Conservation (phyloP, 2,888 invertebrate species). For the Acheta domesticus region DNA sequence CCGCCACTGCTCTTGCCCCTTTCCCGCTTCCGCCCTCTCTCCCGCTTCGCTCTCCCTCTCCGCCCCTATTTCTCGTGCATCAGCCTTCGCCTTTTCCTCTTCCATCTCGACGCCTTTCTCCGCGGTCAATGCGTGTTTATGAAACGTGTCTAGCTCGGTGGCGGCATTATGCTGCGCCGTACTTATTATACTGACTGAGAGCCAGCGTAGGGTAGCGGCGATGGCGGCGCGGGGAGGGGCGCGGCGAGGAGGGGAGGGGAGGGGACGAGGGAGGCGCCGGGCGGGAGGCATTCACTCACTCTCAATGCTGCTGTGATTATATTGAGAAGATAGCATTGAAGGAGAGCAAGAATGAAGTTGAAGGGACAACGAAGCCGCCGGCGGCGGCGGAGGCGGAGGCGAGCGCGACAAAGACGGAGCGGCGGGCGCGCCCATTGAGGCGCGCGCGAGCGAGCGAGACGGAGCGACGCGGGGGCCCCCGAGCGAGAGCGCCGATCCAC, state of each 20-base stretch:
- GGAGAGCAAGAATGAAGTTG: conserved; percentile 37
- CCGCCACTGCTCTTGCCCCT: not conserved
- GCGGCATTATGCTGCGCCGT: conserved; percentile 26
- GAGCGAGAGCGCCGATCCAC: conserved; percentile 12
- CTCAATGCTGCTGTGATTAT: conserved; percentile 38
- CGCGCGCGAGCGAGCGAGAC: conserved; percentile 23
- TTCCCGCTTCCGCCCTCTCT: not conserved
- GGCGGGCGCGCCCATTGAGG: conserved; percentile 19
- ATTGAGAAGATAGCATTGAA: conserved; percentile 38
- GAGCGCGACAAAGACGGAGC: conserved; percentile 24
- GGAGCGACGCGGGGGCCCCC: not conserved
- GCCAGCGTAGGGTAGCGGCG: conserved; percentile 25
- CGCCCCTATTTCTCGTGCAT: too few relatives aligned
- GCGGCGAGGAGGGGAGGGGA: conserved; percentile 34
- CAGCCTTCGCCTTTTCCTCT: not conserved
- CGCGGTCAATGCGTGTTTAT: conserved; percentile 37
- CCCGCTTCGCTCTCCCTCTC: not conserved
- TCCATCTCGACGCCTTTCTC: conserved; percentile 27
- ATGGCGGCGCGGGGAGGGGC: conserved; percentile 26
- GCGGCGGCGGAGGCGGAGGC: not conserved
- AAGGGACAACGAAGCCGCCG: conserved; percentile 32
- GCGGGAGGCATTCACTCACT: conserved; percentile 44
- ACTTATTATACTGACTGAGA: conserved; percentile 35
- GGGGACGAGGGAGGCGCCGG: conserved; percentile 35
- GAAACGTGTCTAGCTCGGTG: conserved; percentile 28